Evolutionary conservation across 2,797 vertebrate genomes (phyloP).

Genomic region (Mormyrus hasselquistii): DNA sequence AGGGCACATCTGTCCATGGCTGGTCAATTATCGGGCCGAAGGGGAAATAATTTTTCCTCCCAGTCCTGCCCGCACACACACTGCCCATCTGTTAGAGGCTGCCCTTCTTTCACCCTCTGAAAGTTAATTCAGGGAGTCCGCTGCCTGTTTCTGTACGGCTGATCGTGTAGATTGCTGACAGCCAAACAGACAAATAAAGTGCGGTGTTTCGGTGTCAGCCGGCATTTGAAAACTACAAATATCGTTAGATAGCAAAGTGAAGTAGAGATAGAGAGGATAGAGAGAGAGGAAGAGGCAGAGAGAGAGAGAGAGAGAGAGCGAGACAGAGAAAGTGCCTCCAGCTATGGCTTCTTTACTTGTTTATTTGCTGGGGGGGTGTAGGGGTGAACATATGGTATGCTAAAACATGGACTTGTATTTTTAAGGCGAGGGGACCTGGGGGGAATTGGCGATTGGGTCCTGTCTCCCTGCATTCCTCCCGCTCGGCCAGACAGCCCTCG

Average conservation of each 20-base stretch:
- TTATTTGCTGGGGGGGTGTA: constrained; percentile 56
- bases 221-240: not conserved
- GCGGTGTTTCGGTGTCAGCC: not conserved
- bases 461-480: constrained; percentile 70
- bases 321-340: constrained; percentile 56
- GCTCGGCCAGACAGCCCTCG: constrained; percentile 56
- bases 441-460: constrained; percentile 52
- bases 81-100: constrained; percentile 50
- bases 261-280: constrained; percentile 21
- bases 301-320: constrained; percentile 34
- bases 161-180: not conserved
- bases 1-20: constrained; percentile 63
- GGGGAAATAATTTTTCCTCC: constrained; percentile 41
- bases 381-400: constrained; percentile 72
- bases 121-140: constrained; percentile 2
- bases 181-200: not conserved
- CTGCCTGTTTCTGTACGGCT: not conserved
- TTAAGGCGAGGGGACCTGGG: constrained; percentile 57
- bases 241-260: constrained; percentile 14
- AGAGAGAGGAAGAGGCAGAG: constrained; percentile 30
- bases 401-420: constrained; percentile 74
- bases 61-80: constrained; percentile 12
- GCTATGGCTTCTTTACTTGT: constrained; percentile 70
- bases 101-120: constrained; percentile 49
- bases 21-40: constrained; percentile 59